phyloP scores from a whole-genome alignment of 1,140 invertebrate genomes.

The Zelostemma sp. region DNA sequence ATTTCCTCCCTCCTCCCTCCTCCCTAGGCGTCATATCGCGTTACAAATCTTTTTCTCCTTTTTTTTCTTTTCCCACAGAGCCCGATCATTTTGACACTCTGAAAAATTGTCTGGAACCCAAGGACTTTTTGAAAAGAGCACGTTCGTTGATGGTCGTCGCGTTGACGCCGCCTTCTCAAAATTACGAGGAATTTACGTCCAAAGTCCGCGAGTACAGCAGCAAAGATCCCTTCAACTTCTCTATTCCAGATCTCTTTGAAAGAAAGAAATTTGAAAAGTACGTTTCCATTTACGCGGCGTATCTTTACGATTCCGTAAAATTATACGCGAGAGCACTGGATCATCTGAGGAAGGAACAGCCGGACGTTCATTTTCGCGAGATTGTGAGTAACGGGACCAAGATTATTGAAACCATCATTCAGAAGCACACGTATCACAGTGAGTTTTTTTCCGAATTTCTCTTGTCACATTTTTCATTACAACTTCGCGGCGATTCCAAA shows the following conservation, averaged over 20 bases:
- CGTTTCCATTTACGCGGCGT: slow-evolving; percentile 93
- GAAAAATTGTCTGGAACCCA: slow-evolving; percentile 74
- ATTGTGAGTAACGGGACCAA: slow-evolving; percentile 82
- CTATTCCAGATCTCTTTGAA: slow-evolving; percentile 73
- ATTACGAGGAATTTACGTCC: slow-evolving; percentile 82
- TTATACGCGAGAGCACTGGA: slow-evolving; percentile 91
- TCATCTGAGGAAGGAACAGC: slow-evolving; percentile 76
- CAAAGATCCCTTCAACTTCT: slow-evolving; percentile 82
- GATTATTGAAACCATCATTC: slow-evolving; percentile 85
- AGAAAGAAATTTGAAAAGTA: slow-evolving; percentile 78
- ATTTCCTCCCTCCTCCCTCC: too few species aligned
- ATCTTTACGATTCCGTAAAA: slow-evolving; percentile 95
- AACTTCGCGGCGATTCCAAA: too few species aligned
- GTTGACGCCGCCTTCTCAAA: slow-evolving; percentile 82
- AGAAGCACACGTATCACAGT: slow-evolving; percentile 84
- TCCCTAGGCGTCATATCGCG: slow-evolving; percentile 40
- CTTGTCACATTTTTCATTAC: too few species aligned
- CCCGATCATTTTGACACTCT: slow-evolving; percentile 73
- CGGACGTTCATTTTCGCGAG: slow-evolving; percentile 76
- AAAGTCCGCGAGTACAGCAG: slow-evolving; percentile 83
- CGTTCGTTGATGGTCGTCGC: slow-evolving; percentile 88
- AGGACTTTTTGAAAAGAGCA: slow-evolving; percentile 78
- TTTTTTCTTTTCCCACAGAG: slow-evolving; percentile 52
- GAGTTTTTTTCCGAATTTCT: too few species aligned
- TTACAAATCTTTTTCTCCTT: slow-evolving; percentile 8